Evolutionary conservation across 2,888 invertebrate genomes (phyloP), one percentile per base, ranked within the genome.

Genomic region (Drosophila emarginata): DNA sequence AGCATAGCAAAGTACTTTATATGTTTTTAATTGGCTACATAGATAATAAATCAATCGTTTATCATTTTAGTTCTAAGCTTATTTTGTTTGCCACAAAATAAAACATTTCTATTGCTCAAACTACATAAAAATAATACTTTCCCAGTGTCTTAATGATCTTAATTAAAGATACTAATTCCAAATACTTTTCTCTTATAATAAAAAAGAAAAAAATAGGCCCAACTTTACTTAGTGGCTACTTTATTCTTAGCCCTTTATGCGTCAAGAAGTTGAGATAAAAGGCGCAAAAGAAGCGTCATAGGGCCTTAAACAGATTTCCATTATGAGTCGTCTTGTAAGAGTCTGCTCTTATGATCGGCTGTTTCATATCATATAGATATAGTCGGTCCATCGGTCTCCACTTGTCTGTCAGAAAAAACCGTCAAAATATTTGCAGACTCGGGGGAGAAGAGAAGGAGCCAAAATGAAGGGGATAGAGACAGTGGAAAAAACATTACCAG

Each of bases 361-460:
- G 54, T 54, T 54, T 54, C 36, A 32, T 28, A 18, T 36, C 54
- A 54, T 21, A 12, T 15, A 54, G 45, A 54, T 1, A 6, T 4
- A 26, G 32, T 14, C 26, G 7, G 18, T 6, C 37, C 11, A 12
- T 15, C 7, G 9, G 50, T 50, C 54, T 28, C 59, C 63, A 57
- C 69, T 68, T 65, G 61, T 28, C 72, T 72, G 74, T 74, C 74
- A 70, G 70, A 23, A 23, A 4, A 70, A 66, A 57, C 74, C 70
- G 74, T 74, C 66, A 74, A 71, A 75, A 75, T 74, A 74, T 74
- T 65, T 74, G 73, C 68, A 68, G 23, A 53, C 45, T 45, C 9
- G 9, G 18, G 11, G 18, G 18, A 18, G 4, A 28, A 5, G 28
- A 23, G 40, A 28, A 28, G 28, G 28, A 23, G 26, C 4, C 6